These are phyloP conservation scores for Elegia similella DNA, from an alignment of 2,888 invertebrate genomes.

Conservation along the genomic window DNA sequence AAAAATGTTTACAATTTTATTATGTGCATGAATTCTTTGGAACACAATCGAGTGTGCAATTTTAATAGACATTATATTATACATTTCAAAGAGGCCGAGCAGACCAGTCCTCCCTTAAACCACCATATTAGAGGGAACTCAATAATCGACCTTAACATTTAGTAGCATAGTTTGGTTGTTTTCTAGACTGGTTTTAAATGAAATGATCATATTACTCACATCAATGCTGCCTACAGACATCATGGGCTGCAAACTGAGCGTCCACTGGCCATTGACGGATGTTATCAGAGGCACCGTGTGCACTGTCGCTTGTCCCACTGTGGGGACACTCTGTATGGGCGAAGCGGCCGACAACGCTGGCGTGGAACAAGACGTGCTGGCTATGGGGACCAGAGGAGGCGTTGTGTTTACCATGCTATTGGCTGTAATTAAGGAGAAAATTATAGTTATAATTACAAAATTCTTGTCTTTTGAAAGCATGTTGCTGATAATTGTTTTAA, in stretches of 20 bases:
- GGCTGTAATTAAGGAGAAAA: slow-evolving; percentile 31
- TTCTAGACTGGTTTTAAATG: too few relatives aligned
- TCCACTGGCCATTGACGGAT: slow-evolving; percentile 74
- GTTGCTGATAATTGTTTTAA: too few relatives aligned
- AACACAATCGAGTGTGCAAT: too few relatives aligned
- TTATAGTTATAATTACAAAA: neutral
- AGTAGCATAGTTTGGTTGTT: too few relatives aligned
- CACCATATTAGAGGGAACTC: too few relatives aligned
- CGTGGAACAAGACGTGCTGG: slow-evolving; percentile 21
- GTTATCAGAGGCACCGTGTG: slow-evolving; percentile 70
- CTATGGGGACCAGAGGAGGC: slow-evolving; percentile 37
- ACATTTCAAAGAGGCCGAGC: too few relatives aligned
- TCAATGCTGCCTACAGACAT: slow-evolving; percentile 70
- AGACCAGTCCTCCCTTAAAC: too few relatives aligned
- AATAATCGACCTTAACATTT: too few relatives aligned
- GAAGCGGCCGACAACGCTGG: slow-evolving; percentile 12
- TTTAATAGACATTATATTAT: too few relatives aligned
- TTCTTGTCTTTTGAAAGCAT: too few relatives aligned
- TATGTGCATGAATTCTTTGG: too few relatives aligned
- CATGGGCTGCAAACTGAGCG: slow-evolving; percentile 69
- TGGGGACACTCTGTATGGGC: slow-evolving; percentile 23
- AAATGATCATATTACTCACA: slow-evolving; percentile 43
- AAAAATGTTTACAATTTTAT: too few relatives aligned
- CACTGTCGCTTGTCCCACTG: slow-evolving; percentile 49
- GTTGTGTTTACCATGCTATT: slow-evolving; percentile 50